Evolutionary conservation across 2,797 vertebrate species (phyloP), one percentile per base, ranked within the genome.

Genomic region (Gambelia wislizenii): DNA sequence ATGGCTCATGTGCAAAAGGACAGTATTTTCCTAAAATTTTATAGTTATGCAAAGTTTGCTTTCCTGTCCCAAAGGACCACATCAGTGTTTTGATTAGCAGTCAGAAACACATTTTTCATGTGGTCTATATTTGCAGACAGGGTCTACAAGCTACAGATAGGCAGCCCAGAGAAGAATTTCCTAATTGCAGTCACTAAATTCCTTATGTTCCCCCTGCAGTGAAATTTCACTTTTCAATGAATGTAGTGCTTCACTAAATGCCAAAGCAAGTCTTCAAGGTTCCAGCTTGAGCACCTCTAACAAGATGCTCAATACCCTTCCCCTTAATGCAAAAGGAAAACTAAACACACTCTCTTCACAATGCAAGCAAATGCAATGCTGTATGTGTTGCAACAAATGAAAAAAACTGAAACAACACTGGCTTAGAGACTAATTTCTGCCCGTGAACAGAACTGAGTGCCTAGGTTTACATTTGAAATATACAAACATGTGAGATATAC

Each of bases 191-290:
- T 30, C 64, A 83, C 85, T 44, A 47, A 6, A 22, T 89, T n/a
- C 80, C 39, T 76, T 89, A 39, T 54, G n/a, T 7, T 72, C 52
- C 69, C 44, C n/a, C 44, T 77, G 18, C 70, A 89, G 76, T 83
- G 54, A 89, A 64, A 89, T 0, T 79, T 87, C 42, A 80, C 30
- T 78, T 91, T 89, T 56, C 83, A 78, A 56, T 33, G 27, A 84
- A 78, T 22, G 27, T 2, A 42, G 39, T 78, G 20, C 44, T 87
- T 91, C 44, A 67, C 18, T 13, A 74, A 25, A 59, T 0, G 12
- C 8, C 76, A 90, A 89, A 88, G 4, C 79, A 92, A 25, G 27
- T 74, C 52, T 87, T 78, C 52, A 79, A 89, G 87, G 86, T 84
- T 89, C 42, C 70, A 92, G 0, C 1, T 30, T 54, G 49, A 39